phyloP scores from a whole-genome alignment of 2,888 invertebrate genomes.

The Bombylius discolor region DNA sequence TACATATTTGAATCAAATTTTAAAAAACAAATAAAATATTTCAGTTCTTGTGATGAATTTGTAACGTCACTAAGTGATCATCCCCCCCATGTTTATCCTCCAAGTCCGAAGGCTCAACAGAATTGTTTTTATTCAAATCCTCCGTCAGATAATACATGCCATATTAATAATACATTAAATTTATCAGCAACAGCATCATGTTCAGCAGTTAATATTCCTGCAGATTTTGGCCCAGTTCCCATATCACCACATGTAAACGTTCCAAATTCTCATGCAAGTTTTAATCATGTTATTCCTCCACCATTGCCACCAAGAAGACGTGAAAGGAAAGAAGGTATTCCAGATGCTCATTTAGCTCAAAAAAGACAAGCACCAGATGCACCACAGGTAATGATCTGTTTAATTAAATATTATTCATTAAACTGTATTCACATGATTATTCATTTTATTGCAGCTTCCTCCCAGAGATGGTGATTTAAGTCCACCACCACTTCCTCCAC shows the following conservation, averaged over 20 bases:
- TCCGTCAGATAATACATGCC: background rate
- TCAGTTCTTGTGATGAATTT: conserved; percentile 9
- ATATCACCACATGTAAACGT: conserved; percentile 38
- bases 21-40: background rate
- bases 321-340: conserved; percentile 28
- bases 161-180: background rate
- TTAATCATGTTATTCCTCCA: conserved; percentile 27
- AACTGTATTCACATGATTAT: background rate
- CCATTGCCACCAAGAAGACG: conserved; percentile 32
- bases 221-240: conserved; percentile 22
- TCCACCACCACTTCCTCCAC: conserved; percentile 54
- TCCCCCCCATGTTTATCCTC: conserved; percentile 6
- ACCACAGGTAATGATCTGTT: conserved; percentile 35
- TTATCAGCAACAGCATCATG: background rate
- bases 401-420: background rate
- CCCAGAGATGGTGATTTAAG: conserved; percentile 54
- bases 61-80: conserved; percentile 3
- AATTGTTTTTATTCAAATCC: conserved; percentile 10
- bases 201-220: background rate
- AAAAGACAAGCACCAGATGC: conserved; percentile 52
- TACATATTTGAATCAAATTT: too few species aligned
- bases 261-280: conserved; percentile 27
- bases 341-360: conserved; percentile 29
- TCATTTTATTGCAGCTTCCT: conserved; percentile 38
- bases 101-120: conserved; percentile 12